Evolutionary conservation across 2,888 invertebrate species (phyloP).

Genomic region (Ormia ochracea): DNA sequence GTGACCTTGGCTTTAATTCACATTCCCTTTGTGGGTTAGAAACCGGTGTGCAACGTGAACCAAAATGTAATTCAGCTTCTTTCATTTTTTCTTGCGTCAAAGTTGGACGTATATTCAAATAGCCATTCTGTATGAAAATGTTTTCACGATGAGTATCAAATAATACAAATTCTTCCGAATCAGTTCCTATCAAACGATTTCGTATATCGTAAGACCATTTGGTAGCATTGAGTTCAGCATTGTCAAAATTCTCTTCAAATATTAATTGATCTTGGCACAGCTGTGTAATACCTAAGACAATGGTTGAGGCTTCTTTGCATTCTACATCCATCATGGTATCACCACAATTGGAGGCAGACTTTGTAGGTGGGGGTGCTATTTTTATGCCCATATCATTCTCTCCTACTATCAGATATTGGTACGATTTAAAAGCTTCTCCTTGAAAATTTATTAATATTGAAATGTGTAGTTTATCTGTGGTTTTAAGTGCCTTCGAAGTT

Average conservation of each 20-base stretch:
- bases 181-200: constrained; percentile 77
- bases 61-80: constrained; percentile 67
- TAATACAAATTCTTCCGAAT: constrained; percentile 77
- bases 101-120: constrained; percentile 72
- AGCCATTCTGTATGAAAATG: constrained; percentile 67
- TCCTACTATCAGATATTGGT: constrained; percentile 32
- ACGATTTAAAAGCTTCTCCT: constrained; percentile 61
- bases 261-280: constrained; percentile 77
- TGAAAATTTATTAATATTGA: constrained; percentile 68
- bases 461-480: constrained; percentile 67
- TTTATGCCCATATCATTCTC: constrained; percentile 26
- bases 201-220: constrained; percentile 81
- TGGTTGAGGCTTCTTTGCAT: constrained; percentile 26
- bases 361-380: neutral
- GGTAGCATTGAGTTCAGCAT: constrained; percentile 71
- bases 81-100: constrained; percentile 73
- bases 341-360: constrained; percentile 1
- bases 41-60: constrained; percentile 68
- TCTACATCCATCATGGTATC: neutral
- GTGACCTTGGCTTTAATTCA: constrained; percentile 71
- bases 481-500: constrained; percentile 45
- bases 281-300: constrained; percentile 27
- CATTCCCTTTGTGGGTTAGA: constrained; percentile 69
- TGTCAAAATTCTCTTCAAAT: constrained; percentile 81
- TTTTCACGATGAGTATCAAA: constrained; percentile 72